These are phyloP conservation scores for Sesia apiformis DNA, from an alignment of 2,888 invertebrate species.

Conservation along the genomic window DNA sequence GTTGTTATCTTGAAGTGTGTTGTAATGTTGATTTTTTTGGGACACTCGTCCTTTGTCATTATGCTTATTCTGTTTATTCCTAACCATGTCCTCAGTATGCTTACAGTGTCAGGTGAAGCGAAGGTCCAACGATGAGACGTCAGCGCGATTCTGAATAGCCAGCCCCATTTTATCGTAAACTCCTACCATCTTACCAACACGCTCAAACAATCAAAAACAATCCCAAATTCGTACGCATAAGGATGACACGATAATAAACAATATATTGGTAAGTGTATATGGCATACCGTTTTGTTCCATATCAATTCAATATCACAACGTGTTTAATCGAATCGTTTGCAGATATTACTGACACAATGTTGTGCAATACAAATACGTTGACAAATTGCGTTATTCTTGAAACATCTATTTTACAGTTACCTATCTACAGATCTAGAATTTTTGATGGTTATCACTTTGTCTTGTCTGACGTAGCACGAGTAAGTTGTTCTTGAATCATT, in stretches of 20 bases:
- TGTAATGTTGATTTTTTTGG: no score
- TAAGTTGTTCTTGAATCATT: no score
- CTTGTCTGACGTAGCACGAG: no score
- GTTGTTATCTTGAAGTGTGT: no score
- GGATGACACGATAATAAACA: conserved; percentile 5
- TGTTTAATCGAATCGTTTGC: conserved; percentile 50
- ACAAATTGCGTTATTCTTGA: background rate
- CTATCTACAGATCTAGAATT: no score
- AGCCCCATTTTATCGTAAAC: conserved; percentile 54
- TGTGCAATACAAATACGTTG: background rate
- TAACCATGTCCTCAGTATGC: conserved; percentile 32
- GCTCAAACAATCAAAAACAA: conserved; percentile 2
- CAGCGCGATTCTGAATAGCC: conserved; percentile 65
- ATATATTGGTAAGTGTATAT: conserved; percentile 14
- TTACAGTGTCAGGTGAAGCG: conserved; percentile 55
- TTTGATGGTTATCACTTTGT: no score
- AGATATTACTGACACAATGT: conserved; percentile 25
- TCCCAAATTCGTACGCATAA: background rate
- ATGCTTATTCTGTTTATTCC: background rate
- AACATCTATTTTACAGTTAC: no score
- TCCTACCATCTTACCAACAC: conserved; percentile 9
- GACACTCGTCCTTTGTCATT: no score
- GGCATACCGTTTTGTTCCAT: conserved; percentile 29
- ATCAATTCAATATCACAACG: conserved; percentile 59
- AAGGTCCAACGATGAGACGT: conserved; percentile 61